Evolutionary conservation across 2,888 invertebrate species (phyloP), one percentile per base, ranked within the genome.

Genomic region (Chesias legatella): DNA sequence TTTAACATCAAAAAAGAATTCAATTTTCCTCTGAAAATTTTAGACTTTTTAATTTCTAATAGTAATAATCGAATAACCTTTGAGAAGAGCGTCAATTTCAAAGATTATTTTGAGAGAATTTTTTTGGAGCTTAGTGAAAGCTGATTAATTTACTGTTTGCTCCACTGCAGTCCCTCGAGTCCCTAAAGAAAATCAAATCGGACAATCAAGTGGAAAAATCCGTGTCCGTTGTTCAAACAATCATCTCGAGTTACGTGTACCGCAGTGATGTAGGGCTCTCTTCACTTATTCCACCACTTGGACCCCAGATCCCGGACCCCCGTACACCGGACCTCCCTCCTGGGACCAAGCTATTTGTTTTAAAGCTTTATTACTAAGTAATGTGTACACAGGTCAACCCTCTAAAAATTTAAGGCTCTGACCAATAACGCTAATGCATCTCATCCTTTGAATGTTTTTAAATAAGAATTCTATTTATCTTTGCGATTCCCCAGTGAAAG

Each of bases 151-250:
- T 66, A 60, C 72, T 67, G 74, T 75, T 76, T 61, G 46, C 56
- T 45, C 29, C 22, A 34, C 37, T 41, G 37, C 39, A 61, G 58
- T 68, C 71, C 71, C 69, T 63, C 68, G 68, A 67, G 64, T 58
- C 58, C 70, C 73, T 75, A 67, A 67, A 76, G 78, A 75, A 85
- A 88, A 86, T 86, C 82, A 82, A 84, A 88, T 86, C 86, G 79
- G 85, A 88, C 84, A 86, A 88, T 86, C 86, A 88, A 85, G 84
- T 86, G 83, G 85, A 88, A 86, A 88, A 88, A 85, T 86, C 85
- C 76, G 76, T 81, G 85, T 84, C 73, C 77, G 73, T 65, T 75
- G 78, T 68, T 76, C 86, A 88, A 86, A 85, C 86, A 86, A 86
- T 88, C 86, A 83, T 76, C 75, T 84, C 72, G 73, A 85, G 83